A percentile compares a stretch with the other conserved stretches of the same genome.
These are phyloP conservation scores for Hypanus sabinus DNA, from an alignment of 2,113 vertebrate species.

Conservation along the genomic window DNA sequence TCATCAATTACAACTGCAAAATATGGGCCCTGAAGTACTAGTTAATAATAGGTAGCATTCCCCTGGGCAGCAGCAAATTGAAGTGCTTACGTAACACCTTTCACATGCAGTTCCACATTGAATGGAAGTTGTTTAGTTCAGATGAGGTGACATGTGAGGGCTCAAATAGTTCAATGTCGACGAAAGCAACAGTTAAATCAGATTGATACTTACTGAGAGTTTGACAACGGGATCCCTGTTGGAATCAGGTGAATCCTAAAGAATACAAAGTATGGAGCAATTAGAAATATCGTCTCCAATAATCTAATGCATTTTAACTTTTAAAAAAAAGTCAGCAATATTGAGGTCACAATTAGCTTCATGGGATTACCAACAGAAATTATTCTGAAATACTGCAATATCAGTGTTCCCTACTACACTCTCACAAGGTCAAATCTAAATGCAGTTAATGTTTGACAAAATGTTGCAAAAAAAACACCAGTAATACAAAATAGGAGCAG, in stretches of 20 bases:
- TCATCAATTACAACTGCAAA: too few relatives aligned
- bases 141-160: too few relatives aligned
- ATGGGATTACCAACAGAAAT: background rate
- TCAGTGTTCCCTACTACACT: background rate
- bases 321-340: background rate
- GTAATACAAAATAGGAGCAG: too few relatives aligned
- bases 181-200: background rate
- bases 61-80: too few relatives aligned
- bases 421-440: too few relatives aligned
- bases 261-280: background rate
- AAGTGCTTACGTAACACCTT: background rate
- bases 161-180: background rate
- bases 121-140: background rate
- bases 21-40: too few relatives aligned
- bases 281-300: background rate
- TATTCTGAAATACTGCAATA: background rate
- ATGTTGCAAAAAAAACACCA: too few relatives aligned
- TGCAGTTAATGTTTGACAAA: too few relatives aligned
- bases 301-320: background rate
- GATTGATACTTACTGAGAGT: conserved; percentile 77
- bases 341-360: background rate
- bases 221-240: conserved; percentile 81
- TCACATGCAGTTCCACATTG: background rate
- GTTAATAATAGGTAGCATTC: too few relatives aligned
- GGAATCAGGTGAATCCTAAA: conserved; percentile 81